Percentiles rank a stretch among this genome's conserved stretches.
These are phyloP conservation scores for Eospalax fontanierii DNA, from an alignment of 2,797 vertebrate species.

Conservation along the genomic window DNA sequence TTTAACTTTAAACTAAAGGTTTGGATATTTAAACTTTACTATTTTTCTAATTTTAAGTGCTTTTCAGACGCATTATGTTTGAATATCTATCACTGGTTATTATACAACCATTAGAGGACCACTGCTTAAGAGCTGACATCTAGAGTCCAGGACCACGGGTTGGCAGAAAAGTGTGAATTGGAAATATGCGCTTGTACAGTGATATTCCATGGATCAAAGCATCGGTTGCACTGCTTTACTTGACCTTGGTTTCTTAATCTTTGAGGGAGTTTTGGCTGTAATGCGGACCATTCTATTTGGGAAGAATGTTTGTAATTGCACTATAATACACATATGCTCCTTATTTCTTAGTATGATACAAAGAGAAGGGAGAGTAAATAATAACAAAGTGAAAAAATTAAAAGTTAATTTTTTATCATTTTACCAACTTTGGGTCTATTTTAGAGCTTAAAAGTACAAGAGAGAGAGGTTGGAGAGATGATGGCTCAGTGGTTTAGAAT, in stretches of 20 bases:
- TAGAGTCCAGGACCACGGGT: background rate
- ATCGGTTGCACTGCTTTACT: background rate
- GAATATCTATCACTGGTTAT: background rate
- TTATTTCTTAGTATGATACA: slow-evolving; percentile 11
- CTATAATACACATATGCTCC: background rate
- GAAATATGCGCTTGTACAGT: background rate
- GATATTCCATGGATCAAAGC: background rate
- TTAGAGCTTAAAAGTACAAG: background rate
- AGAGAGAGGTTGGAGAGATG: background rate
- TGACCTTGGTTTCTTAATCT: background rate
- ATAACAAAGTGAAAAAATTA: background rate
- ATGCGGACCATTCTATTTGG: background rate
- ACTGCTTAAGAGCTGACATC: background rate
- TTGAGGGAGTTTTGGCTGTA: background rate
- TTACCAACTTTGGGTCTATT: background rate
- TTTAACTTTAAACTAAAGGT: background rate
- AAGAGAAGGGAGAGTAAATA: slow-evolving; percentile 5
- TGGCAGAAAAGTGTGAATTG: background rate
- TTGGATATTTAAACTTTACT: background rate
- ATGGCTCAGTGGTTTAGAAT: background rate
- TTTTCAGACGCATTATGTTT: background rate
- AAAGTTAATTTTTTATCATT: slow-evolving; percentile 45
- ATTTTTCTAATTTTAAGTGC: background rate
- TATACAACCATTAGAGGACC: background rate
- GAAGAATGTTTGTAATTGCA: background rate